These are phyloP conservation scores for Tipula vernalis DNA, from an alignment of 2,888 invertebrate species.

Conservation along the genomic window DNA sequence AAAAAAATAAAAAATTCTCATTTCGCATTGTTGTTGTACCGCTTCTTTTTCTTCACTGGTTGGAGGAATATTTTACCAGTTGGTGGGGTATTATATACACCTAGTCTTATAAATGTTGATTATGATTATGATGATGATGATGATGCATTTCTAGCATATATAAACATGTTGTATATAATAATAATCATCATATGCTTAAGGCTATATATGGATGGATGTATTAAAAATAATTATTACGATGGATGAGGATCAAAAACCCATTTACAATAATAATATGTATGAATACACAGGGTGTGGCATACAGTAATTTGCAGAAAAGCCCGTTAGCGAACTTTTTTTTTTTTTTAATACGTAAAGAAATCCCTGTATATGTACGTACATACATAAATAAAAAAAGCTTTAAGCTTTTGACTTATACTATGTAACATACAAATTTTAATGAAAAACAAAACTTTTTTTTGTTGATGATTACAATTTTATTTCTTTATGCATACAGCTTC, in stretches of 20 bases:
- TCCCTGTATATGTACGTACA: background rate
- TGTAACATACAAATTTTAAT: background rate
- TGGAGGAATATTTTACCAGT: too few species aligned
- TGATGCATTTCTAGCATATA: background rate
- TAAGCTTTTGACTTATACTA: background rate
- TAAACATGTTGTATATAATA: background rate
- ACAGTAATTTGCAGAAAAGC: background rate
- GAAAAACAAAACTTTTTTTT: background rate
- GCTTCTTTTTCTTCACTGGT: background rate
- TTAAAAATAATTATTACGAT: background rate
- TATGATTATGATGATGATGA: background rate
- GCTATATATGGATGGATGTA: background rate
- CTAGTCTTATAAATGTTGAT: background rate
- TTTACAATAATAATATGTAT: background rate
- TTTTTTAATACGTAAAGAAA: background rate
- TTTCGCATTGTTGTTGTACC: background rate
- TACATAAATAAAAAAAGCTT: background rate
- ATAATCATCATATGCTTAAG: background rate
- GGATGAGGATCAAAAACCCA: slow-evolving; percentile 4
- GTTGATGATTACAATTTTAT: background rate
- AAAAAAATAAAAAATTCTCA: background rate
- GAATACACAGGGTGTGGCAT: background rate
- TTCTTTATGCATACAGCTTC: background rate
- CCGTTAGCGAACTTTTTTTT: background rate
- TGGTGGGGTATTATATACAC: background rate